Percentiles rank a stretch among this genome's conserved stretches.
These are phyloP conservation scores for Acrossocheilus fasciatus DNA, from an alignment of 2,797 vertebrate genomes.

Conservation along the genomic window DNA sequence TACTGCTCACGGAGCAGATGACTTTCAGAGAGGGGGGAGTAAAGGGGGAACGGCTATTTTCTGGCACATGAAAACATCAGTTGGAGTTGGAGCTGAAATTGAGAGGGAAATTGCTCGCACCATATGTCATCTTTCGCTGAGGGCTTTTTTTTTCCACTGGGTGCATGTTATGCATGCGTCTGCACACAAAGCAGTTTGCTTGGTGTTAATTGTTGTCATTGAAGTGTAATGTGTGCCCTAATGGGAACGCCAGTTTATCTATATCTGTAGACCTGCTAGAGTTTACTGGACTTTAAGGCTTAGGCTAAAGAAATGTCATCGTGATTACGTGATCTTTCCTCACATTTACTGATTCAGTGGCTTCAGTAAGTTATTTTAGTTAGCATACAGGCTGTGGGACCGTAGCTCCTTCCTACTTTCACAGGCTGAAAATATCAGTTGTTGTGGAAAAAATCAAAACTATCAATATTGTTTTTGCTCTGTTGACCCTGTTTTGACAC, in stretches of 20 bases:
- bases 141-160: conserved; percentile 63
- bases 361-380: neutral
- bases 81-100: conserved; percentile 79
- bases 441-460: neutral
- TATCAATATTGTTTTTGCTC: neutral
- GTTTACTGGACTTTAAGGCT: conserved; percentile 14
- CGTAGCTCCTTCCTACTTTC: neutral
- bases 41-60: conserved; percentile 69
- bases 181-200: conserved; percentile 55
- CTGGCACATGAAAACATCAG: conserved; percentile 72
- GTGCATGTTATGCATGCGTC: conserved; percentile 31
- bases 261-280: conserved; percentile 32
- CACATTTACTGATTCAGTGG: conserved; percentile 8
- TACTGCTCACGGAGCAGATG: conserved; percentile 83
- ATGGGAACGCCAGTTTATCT: conserved; percentile 36
- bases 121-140: conserved; percentile 80
- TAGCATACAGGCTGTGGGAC: neutral
- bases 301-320: neutral
- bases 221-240: conserved; percentile 43
- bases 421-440: neutral
- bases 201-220: conserved; percentile 55
- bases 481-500: neutral
- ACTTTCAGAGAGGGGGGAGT: conserved; percentile 73
- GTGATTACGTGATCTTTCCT: neutral
- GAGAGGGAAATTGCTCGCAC: conserved; percentile 76